A percentile compares a stretch with the other conserved stretches of the same genome.
Conservation (phyloP, 2,113 vertebrate species). For the Salvelinus sp. region DNA sequence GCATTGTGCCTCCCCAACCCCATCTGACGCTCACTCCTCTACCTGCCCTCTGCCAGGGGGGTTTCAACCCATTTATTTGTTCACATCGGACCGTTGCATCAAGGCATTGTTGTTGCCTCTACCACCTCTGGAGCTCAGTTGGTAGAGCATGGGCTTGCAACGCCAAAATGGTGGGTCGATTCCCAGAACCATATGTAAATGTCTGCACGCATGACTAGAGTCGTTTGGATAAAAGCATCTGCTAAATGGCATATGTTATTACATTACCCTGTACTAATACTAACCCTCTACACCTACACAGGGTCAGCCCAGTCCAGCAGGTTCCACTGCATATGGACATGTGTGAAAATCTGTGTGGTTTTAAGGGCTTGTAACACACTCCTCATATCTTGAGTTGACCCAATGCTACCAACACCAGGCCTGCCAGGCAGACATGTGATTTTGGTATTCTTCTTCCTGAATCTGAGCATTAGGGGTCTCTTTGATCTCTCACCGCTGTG, state of each 20-base stretch:
- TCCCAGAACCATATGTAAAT: too few relatives aligned
- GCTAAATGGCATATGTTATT: too few relatives aligned
- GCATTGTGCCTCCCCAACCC: background rate
- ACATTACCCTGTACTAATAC: conserved; percentile 26
- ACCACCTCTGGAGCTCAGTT: background rate
- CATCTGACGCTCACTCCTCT: background rate
- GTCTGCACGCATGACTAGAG: too few relatives aligned
- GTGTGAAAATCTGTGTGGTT: conserved; percentile 35
- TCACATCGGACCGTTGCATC: conserved; percentile 46
- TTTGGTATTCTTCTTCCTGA: conserved; percentile 45
- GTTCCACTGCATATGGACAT: conserved; percentile 35
- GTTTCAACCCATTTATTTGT: conserved; percentile 56
- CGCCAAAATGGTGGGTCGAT: too few relatives aligned
- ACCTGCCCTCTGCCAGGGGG: conserved; percentile 44
- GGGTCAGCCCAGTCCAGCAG: conserved; percentile 19
- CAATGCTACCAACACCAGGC: conserved; percentile 35
- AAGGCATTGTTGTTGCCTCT: conserved; percentile 30
- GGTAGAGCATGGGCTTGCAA: too few relatives aligned
- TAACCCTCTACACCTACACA: conserved; percentile 24
- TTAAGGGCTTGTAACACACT: conserved; percentile 53
- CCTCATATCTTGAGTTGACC: conserved; percentile 57
- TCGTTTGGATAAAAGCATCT: background rate
- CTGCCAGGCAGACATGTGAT: conserved; percentile 23
- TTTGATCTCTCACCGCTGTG: conserved; percentile 69
- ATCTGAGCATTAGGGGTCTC: conserved; percentile 55